Conservation (phyloP, 2,113 vertebrate genomes). For the Perca schrenkii region DNA sequence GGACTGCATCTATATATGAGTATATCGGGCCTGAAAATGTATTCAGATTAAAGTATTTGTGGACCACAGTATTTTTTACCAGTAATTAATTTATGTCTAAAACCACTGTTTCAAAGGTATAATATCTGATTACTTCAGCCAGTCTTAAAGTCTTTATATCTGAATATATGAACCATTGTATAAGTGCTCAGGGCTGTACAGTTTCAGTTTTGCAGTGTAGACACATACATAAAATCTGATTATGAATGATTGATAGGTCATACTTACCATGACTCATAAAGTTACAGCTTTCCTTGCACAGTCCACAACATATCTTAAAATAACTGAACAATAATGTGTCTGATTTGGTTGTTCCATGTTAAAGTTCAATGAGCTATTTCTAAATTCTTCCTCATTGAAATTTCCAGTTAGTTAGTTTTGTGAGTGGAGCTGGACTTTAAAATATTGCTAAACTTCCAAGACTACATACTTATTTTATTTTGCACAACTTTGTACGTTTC, state of each 20-base stretch:
- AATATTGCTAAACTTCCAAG: neutral
- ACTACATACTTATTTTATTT: neutral
- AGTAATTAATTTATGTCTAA: neutral
- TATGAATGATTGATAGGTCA: neutral
- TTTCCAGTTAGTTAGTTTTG: neutral
- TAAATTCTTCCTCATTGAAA: no score
- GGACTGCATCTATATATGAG: rapidly evolving
- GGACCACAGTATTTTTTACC: neutral
- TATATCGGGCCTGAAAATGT: neutral
- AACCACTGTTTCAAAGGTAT: neutral
- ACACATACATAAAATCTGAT: neutral
- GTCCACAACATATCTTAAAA: neutral
- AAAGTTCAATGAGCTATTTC: no score
- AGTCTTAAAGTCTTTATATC: neutral
- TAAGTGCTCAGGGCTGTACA: neutral
- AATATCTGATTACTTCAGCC: neutral
- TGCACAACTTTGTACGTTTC: neutral
- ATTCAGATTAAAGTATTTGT: neutral
- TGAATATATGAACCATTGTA: neutral
- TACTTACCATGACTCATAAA: neutral
- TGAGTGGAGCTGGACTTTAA: neutral
- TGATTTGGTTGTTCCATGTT: no score
- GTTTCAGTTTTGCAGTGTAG: neutral
- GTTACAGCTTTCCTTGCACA: neutral
- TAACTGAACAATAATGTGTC: no score